Percentiles rank a stretch among this genome's conserved stretches.
Conservation (phyloP, 2,888 invertebrate species). For the Selenia dentaria region DNA sequence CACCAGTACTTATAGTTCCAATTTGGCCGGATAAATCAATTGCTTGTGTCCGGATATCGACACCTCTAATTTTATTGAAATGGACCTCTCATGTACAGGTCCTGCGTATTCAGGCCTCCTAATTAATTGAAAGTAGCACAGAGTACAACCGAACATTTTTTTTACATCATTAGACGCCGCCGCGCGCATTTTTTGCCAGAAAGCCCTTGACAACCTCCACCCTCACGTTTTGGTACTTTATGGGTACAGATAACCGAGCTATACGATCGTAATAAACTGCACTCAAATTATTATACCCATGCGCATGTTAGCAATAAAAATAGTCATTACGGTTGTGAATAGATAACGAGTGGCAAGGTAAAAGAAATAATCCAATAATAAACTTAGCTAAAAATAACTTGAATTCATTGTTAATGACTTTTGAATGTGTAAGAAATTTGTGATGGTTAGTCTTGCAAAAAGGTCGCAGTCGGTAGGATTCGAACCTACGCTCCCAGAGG, state of each 20-base stretch:
- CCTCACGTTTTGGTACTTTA: constrained; percentile 31
- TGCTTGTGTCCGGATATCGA: background rate
- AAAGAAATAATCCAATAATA: no score
- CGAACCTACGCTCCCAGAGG: constrained; percentile 96
- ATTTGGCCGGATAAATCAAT: no score
- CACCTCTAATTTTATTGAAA: constrained; percentile 17
- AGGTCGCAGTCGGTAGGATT: constrained; percentile 93
- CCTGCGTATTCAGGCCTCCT: constrained; percentile 27
- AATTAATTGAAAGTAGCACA: constrained; percentile 52
- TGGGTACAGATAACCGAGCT: constrained; percentile 31
- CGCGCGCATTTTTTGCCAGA: constrained; percentile 35
- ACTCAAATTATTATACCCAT: constrained; percentile 37
- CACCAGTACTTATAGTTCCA: no score
- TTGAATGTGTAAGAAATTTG: no score
- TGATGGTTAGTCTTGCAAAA: constrained; percentile 1
- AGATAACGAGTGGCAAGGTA: constrained; percentile 22
- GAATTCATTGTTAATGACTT: no score
- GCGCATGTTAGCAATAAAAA: constrained; percentile 44
- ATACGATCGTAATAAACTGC: constrained; percentile 27
- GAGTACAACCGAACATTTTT: constrained; percentile 33
- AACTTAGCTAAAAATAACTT: no score
- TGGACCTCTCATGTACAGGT: constrained; percentile 3
- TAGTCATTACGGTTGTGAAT: constrained; percentile 36
- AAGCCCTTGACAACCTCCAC: constrained; percentile 29
- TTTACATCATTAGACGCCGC: constrained; percentile 41